These are phyloP conservation scores for Archips crataeganus DNA, from an alignment of 2,888 invertebrate species.

Conservation along the genomic window DNA sequence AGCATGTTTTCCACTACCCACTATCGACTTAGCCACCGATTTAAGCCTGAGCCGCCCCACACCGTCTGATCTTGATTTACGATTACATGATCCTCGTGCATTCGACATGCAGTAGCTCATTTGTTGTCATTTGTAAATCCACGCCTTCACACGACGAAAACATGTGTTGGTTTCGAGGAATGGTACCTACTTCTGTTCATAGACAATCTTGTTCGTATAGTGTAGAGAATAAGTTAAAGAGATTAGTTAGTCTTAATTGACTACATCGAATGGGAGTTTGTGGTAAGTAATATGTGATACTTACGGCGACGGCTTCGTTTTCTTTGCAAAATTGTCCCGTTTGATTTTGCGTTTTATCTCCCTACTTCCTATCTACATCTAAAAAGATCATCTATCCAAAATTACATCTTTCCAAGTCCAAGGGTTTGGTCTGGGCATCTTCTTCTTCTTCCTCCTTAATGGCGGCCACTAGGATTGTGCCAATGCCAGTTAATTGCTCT, in stretches of 20 bases:
- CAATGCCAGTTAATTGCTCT: too few species aligned
- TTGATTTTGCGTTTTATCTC: too few species aligned
- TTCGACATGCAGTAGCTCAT: constrained; percentile 24
- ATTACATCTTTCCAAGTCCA: too few species aligned
- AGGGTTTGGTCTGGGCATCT: too few species aligned
- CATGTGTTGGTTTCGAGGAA: constrained; percentile 32
- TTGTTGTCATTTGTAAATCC: constrained; percentile 41
- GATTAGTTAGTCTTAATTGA: not conserved
- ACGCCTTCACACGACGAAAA: constrained; percentile 32
- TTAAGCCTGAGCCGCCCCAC: not conserved
- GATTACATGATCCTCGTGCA: constrained; percentile 17
- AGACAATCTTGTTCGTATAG: not conserved
- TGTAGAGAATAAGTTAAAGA: constrained; percentile 19
- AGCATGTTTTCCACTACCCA: not conserved
- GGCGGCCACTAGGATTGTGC: too few species aligned
- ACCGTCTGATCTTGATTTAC: constrained; percentile 39
- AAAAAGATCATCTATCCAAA: too few species aligned
- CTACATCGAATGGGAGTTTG: constrained; percentile 12
- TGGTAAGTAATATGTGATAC: too few species aligned
- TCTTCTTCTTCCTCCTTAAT: too few species aligned
- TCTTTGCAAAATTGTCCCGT: too few species aligned
- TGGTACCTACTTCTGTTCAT: constrained; percentile 34
- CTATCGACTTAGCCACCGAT: not conserved
- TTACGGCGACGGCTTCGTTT: too few species aligned
- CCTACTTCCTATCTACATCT: too few species aligned